These are phyloP conservation scores for Andrena flavipes DNA, from an alignment of 2,888 invertebrate genomes.

Conservation along the genomic window DNA sequence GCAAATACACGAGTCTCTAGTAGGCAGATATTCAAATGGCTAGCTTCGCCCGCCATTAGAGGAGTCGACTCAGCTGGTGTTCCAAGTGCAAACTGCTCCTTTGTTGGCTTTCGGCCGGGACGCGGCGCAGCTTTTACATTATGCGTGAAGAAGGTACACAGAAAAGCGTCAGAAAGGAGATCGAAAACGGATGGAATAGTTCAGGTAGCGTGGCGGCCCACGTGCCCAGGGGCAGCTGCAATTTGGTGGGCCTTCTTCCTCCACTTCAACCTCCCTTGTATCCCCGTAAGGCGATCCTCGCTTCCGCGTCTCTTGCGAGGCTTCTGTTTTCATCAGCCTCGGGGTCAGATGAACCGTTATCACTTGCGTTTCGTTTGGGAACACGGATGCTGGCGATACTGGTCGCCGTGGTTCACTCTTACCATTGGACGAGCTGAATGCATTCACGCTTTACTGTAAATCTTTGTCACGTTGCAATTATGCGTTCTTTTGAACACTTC, in stretches of 20 bases:
- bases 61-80: slow-evolving; percentile 19
- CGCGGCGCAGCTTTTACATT: not conserved
- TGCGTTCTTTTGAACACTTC: not conserved
- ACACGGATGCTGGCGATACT: slow-evolving; percentile 7
- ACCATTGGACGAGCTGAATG: not conserved
- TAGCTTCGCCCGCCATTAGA: not conserved
- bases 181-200: slow-evolving; percentile 47
- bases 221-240: slow-evolving; percentile 80
- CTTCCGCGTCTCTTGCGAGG: slow-evolving; percentile 71
- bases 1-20: not conserved
- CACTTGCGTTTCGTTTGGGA: slow-evolving; percentile 32
- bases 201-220: slow-evolving; percentile 74
- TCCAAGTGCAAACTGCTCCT: not conserved
- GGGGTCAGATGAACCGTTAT: slow-evolving; percentile 69
- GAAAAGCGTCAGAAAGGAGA: slow-evolving; percentile 30
- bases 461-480: not conserved
- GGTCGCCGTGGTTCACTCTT: not conserved
- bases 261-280: slow-evolving; percentile 50
- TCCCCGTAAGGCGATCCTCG: slow-evolving; percentile 72
- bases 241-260: slow-evolving; percentile 57
- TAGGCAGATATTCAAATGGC: not conserved
- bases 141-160: slow-evolving; percentile 18
- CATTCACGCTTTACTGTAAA: not conserved
- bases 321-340: slow-evolving; percentile 69
- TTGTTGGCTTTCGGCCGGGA: slow-evolving; percentile 14